phyloP scores from a whole-genome alignment of 2,113 vertebrate species.

The Colossoma macropomum region DNA sequence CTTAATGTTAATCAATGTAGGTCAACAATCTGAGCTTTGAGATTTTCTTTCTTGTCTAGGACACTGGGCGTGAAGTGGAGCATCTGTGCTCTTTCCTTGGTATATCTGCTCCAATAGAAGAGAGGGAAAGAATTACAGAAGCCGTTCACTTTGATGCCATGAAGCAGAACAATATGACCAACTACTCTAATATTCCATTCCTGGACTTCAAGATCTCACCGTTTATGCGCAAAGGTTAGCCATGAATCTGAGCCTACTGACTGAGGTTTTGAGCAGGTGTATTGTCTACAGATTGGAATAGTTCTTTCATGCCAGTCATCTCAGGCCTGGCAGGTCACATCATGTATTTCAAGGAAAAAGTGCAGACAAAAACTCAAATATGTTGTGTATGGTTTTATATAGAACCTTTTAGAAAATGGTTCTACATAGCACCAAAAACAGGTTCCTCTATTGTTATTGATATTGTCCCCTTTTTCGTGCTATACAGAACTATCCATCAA shows the following conservation, averaged over 20 bases:
- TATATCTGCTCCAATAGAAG: conserved; percentile 46
- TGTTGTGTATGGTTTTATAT: no score
- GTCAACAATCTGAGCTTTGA: neutral
- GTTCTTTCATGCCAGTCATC: no score
- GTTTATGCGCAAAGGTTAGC: conserved; percentile 63
- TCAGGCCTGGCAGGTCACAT: no score
- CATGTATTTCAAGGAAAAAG: no score
- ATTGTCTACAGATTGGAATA: no score
- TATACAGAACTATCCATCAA: no score
- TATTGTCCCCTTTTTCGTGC: no score
- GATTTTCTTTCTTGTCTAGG: conserved; percentile 60
- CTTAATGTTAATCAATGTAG: neutral
- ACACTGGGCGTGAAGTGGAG: conserved; percentile 68
- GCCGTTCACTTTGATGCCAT: conserved; percentile 75
- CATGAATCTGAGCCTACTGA: neutral
- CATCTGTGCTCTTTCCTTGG: conserved; percentile 77
- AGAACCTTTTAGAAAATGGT: no score
- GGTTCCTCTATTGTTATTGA: no score
- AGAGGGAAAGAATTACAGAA: conserved; percentile 64
- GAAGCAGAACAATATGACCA: conserved; percentile 72
- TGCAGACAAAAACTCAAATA: no score
- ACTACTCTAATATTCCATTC: conserved; percentile 60
- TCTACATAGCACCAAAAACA: no score
- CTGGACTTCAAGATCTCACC: conserved; percentile 60
- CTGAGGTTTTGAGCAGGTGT: neutral